Percentiles rank a stretch among this genome's conserved stretches.
These are phyloP conservation scores for Rynchops niger DNA, from an alignment of 2,113 vertebrate species.

Conservation along the genomic window DNA sequence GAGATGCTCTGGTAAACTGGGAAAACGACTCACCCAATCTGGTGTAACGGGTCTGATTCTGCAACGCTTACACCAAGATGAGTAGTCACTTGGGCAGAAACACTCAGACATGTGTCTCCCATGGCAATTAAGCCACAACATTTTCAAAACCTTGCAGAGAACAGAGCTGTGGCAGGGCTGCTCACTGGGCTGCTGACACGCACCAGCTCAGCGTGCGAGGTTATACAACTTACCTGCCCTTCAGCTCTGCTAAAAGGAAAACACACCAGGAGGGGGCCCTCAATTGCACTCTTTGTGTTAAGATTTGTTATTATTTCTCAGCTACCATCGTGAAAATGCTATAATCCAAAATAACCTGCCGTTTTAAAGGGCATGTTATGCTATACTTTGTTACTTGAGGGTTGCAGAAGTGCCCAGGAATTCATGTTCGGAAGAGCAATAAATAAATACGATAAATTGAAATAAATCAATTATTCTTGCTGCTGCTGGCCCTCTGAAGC, in stretches of 20 bases:
- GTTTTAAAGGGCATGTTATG: neutral
- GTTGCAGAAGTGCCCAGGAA: neutral
- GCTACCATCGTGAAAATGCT: neutral
- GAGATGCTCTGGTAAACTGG: neutral
- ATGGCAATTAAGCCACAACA: neutral
- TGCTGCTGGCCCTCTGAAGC: neutral
- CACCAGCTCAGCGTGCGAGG: neutral
- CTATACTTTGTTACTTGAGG: neutral
- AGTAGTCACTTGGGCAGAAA: neutral
- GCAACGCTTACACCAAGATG: rapidly evolving
- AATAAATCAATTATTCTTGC: neutral
- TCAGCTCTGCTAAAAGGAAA: neutral
- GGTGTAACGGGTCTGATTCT: neutral
- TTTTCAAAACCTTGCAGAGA: neutral
- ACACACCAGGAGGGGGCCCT: slow-evolving; percentile 4
- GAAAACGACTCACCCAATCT: neutral
- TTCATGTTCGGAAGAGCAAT: neutral
- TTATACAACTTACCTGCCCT: slow-evolving; percentile 17
- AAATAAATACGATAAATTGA: neutral
- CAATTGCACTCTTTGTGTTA: neutral
- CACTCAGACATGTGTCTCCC: neutral
- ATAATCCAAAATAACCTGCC: neutral
- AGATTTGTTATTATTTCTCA: slow-evolving; percentile 18
- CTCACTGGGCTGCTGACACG: neutral
- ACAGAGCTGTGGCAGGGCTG: neutral